Conservation (phyloP, 2,888 invertebrate species). For the Drosophila paracracens region DNA sequence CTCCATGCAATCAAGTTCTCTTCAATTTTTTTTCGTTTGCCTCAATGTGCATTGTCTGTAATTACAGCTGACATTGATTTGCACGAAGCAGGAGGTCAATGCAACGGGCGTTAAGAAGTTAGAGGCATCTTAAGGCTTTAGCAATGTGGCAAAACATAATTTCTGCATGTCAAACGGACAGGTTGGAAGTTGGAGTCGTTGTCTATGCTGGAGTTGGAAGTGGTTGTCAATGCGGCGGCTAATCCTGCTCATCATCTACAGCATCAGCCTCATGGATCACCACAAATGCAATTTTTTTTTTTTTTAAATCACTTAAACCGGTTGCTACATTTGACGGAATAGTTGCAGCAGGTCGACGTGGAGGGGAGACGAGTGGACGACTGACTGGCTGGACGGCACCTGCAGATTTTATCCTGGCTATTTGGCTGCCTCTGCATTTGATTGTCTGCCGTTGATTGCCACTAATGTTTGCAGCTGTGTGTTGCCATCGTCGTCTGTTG, state of each 20-base stretch:
- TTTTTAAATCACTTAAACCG: slow-evolving; percentile 65
- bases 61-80: slow-evolving; percentile 80
- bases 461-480: slow-evolving; percentile 77
- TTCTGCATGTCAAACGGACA: slow-evolving; percentile 71
- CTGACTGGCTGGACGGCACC: slow-evolving; percentile 57
- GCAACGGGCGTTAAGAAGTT: slow-evolving; percentile 73
- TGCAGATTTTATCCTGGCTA: slow-evolving; percentile 79
- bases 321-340: slow-evolving; percentile 69
- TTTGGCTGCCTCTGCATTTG: slow-evolving; percentile 58
- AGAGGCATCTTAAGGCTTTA: slow-evolving; percentile 68
- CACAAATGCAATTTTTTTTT: slow-evolving; percentile 26
- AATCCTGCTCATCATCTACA: slow-evolving; percentile 79
- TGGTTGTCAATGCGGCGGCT: slow-evolving; percentile 71
- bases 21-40: neutral
- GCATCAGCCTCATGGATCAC: slow-evolving; percentile 35
- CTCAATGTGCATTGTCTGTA: slow-evolving; percentile 44
- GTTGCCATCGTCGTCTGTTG: slow-evolving; percentile 48
- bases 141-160: slow-evolving; percentile 74
- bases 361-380: slow-evolving; percentile 5
- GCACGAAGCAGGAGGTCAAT: slow-evolving; percentile 34
- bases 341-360: slow-evolving; percentile 36
- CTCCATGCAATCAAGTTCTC: slow-evolving; percentile 1
- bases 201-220: slow-evolving; percentile 27
- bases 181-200: slow-evolving; percentile 34
- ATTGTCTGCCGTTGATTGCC: slow-evolving; percentile 78